Evolutionary conservation across 37 sponge, comb jelly and placozoan species (phyloP), one percentile per base, ranked within the genome.

Genomic region (Eunapius fragilis): DNA sequence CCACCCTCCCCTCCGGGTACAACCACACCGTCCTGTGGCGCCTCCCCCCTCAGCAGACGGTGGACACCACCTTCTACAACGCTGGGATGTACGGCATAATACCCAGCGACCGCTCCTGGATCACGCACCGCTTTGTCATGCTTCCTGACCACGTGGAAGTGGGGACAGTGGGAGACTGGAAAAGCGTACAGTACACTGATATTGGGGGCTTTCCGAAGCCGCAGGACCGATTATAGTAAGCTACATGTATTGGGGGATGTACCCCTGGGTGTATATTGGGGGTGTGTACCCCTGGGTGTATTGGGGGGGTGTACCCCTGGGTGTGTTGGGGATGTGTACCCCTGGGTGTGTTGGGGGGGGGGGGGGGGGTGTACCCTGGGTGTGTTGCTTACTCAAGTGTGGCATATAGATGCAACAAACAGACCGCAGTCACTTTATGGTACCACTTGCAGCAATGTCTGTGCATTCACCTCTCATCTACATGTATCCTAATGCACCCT

Each of bases 41-140:
- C 24, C 71, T 88, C 12, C 83, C 89, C 4, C 30, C 26, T 36
- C 45, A 84, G 14, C 82, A 91, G 25, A 76, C 36, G 36, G 92
- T 92, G 7, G 92, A 92, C 73, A 80, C 81, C 6, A 88, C 88
- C 24, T 81, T 68, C 75, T 92, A 92, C 78, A 71, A 26, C 17
- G 14, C 34, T 3, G 76, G 87, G 31, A 83, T 92, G 9, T 92
- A 92, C 48, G 84, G 70, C 35, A 25, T 92, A 12, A 31, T 77
- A 0, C 82, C 85, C 30, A 31, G 32, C 14, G 78, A 77, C 68
- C 70, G 69, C 5, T 45, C 80, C 10, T 68, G 48, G 72, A 68
- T 92, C 33, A 82, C 82, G 10, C 92, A 92, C 81, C 31, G 84
- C 69, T 92, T 92, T 85, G 86, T 92, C 32, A 74, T 17, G 81